Conservation (phyloP, 2,888 invertebrate species). For the Bugulina stolonifera region DNA sequence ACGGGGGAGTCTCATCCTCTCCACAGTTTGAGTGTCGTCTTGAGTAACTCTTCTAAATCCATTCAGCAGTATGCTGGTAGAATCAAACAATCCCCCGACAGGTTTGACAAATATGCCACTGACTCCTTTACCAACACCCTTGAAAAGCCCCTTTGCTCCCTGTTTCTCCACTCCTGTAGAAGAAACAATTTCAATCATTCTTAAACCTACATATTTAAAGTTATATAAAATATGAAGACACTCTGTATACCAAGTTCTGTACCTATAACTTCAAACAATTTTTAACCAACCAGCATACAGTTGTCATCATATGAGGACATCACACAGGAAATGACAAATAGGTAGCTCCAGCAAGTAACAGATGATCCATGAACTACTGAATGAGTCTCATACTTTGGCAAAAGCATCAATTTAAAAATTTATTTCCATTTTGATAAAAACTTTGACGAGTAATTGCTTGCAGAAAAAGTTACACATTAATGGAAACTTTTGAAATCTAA, state of each 20-base stretch:
- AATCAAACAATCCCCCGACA: slow-evolving; percentile 60
- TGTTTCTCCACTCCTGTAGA: slow-evolving; percentile 59
- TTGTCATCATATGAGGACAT: too few species aligned
- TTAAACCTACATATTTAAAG: background rate
- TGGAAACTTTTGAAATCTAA: too few species aligned
- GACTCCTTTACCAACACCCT: slow-evolving; percentile 65
- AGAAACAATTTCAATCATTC: slow-evolving; percentile 15
- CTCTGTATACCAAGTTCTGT: background rate
- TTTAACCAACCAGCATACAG: too few species aligned
- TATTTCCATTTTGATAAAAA: too few species aligned
- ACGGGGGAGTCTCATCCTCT: slow-evolving; percentile 65
- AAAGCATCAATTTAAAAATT: too few species aligned
- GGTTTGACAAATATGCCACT: slow-evolving; percentile 62
- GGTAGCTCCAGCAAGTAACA: too few species aligned
- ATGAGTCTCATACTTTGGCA: too few species aligned
- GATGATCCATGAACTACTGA: too few species aligned
- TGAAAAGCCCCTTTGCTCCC: slow-evolving; percentile 65
- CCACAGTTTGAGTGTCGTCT: slow-evolving; percentile 61
- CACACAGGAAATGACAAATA: too few species aligned
- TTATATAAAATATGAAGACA: too few species aligned
- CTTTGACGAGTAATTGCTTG: too few species aligned
- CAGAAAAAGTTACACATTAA: too few species aligned
- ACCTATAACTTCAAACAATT: background rate
- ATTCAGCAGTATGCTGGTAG: slow-evolving; percentile 64
- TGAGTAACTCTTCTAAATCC: slow-evolving; percentile 63